Base-by-base conservation (phyloP, 1,140 invertebrate genomes). In the Rhyacophila brunnea region DNA sequence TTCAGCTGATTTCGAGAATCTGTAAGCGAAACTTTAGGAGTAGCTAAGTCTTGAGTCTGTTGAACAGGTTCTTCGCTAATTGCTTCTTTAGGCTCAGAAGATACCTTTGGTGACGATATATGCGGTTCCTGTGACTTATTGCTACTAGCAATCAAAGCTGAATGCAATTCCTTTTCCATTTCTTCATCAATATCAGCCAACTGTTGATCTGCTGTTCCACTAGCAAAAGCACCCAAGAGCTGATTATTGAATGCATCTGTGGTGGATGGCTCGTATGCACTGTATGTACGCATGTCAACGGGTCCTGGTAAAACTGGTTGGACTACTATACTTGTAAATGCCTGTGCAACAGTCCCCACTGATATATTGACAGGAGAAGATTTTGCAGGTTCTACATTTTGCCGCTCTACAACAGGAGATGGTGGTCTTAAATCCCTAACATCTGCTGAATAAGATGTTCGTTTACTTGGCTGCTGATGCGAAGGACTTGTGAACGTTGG, bases 261-360 rank as follows among this genome's bases (percentile, higher is more conserved):
- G 19, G 68, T 59, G 14, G 70, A 69, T 45, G 69, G 70, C 43
- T 79, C 75, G 43, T 74, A 72, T 0, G 82, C 78, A 67, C 84
- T 90, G 67, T 93, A 93, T 0, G 90, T 93, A 28, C 91, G 80
- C 90, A 92, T 92, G 72, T 93, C 90, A 1, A 93, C 90, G 0
- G 91, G 90, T 1, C 89, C 90, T 1, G 90, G 90, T 40, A 92
- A 67, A 13, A 91, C 77, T 0, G 90, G 88, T 64, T 85, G 79
- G 1, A 90, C 86, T 1, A 90, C 86, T 32, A 81, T 78, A 66
- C 78, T 83, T 60, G 75, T 80, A 70, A 79, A 85, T 64, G 58
- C 69, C 62, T 52, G 68, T 65, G 68, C 61, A 47, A 68, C 58
- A 56, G 49, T 4, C 17, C 36, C 32, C 1, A 58, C 64, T 15